A percentile compares a stretch with the other conserved stretches of the same genome.
These are phyloP conservation scores for Busseola fusca DNA, from an alignment of 2,888 invertebrate genomes.

Conservation along the genomic window DNA sequence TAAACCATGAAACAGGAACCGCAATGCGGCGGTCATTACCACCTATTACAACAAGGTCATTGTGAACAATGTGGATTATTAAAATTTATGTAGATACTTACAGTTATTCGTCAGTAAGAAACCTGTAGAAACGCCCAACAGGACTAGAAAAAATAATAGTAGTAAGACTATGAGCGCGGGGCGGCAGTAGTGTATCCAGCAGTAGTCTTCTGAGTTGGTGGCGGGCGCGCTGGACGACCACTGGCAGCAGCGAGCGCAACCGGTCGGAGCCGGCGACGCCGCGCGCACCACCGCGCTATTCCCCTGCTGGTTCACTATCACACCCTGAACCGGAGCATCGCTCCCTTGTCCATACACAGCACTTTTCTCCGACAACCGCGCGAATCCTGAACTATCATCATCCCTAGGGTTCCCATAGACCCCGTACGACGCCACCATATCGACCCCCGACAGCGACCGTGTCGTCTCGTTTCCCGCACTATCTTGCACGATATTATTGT, in stretches of 20 bases:
- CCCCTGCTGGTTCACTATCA: conserved; percentile 87
- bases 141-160: conserved; percentile 87
- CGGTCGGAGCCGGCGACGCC: conserved; percentile 69
- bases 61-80: conserved; percentile 45
- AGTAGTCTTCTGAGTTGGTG: conserved; percentile 85
- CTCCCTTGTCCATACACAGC: conserved; percentile 81
- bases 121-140: conserved; percentile 89
- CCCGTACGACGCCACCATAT: conserved; percentile 88
- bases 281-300: conserved; percentile 85
- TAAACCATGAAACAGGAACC: conserved; percentile 27
- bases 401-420: conserved; percentile 87
- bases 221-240: conserved; percentile 78
- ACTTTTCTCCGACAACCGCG: conserved; percentile 82
- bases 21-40: conserved; percentile 53
- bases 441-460: conserved; percentile 85
- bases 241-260: conserved; percentile 81
- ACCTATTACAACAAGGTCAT: conserved; percentile 51
- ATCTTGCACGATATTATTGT: conserved; percentile 81
- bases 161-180: conserved; percentile 87
- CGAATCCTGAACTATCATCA: conserved; percentile 86
- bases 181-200: conserved; percentile 88
- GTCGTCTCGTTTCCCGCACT: conserved; percentile 80
- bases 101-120: conserved; percentile 89
- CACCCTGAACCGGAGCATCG: conserved; percentile 85
- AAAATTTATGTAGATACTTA: conserved; percentile 75